Evolutionary conservation across 2,113 vertebrate species (phyloP), one percentile per base, ranked within the genome.

Genomic region (Fukomys damarensis): DNA sequence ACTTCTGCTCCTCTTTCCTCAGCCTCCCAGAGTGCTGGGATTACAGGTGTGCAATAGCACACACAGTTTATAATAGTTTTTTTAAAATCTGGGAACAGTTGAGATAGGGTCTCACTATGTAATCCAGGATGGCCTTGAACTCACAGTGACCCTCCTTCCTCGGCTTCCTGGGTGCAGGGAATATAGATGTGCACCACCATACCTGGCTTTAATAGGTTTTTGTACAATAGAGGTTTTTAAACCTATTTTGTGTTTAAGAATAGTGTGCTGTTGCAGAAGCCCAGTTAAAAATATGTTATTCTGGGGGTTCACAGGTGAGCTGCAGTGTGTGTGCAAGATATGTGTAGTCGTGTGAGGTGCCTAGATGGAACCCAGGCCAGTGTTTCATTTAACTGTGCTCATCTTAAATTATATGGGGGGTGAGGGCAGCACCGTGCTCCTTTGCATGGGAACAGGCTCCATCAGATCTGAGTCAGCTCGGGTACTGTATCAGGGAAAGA

Each of bases 211-310:
- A 49, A 52, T 26, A 54, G 63, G 22, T 49, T 43, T 49, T 49
- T 49, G 58, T 54, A 49, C 3, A 90, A 14, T 49, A 80, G 13
- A 49, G 17, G 52, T 70, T 70, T 49, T 56, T 58, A 19, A 19
- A 83, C 32, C 17, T 65, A 77, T 86, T 95, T 93, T 94, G 43
- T 82, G 54, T 94, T 94, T 91, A 68, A 43, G 82, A 66, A 89
- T 96, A 81, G 61, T 86, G 22, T 86, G 79, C 54, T 72, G 12
- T 93, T 35, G 65, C 46, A 95, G 65, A 87, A 84, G 10, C 35
- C 61, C 56, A 24, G 19, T 26, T 79, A 38, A 83, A 95, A 91
- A 16, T 19, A 66, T 90, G 7, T 66, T 56, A 58, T 80, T 95
- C 84, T 30, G 30, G 35, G 54, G 52, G 22, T 58, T 70, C 84